A percentile compares a stretch with the other conserved stretches of the same genome.
These are phyloP conservation scores for Pocillopora damicornis DNA, from an alignment of 64 coral and sea anemone species.

Conservation along the genomic window DNA sequence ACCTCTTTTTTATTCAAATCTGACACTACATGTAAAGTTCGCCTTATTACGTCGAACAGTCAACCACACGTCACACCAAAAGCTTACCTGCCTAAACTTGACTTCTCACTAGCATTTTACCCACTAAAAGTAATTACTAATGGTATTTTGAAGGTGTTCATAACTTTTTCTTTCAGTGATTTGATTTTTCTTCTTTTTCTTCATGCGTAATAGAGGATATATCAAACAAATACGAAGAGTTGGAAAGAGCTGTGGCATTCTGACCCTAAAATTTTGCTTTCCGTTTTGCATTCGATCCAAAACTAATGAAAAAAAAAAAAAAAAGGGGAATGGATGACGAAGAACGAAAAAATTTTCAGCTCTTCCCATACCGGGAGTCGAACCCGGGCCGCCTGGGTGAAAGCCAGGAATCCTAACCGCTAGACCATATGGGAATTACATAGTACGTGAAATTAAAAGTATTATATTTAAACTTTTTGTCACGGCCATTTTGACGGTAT, in stretches of 20 bases:
- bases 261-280: no score
- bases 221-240: neutral
- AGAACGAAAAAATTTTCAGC: neutral
- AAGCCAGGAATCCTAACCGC: constrained; percentile 74
- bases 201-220: no score
- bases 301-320: neutral
- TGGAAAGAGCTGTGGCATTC: neutral
- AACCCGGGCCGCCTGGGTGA: constrained; percentile 67
- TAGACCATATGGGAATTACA: constrained; percentile 62
- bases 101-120: no score
- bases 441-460: rapidly evolving
- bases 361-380: constrained; percentile 65
- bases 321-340: neutral
- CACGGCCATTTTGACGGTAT: neutral
- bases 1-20: no score
- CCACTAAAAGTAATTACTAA: no score
- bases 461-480: neutral
- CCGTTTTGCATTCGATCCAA: neutral
- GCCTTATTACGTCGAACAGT: no score
- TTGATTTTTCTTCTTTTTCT: no score
- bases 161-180: no score
- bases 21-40: no score
- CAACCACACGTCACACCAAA: no score
- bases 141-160: no score
- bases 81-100: no score